Conservation (phyloP, 2,888 invertebrate genomes). For the Poecilobothrus nobilitatus region DNA sequence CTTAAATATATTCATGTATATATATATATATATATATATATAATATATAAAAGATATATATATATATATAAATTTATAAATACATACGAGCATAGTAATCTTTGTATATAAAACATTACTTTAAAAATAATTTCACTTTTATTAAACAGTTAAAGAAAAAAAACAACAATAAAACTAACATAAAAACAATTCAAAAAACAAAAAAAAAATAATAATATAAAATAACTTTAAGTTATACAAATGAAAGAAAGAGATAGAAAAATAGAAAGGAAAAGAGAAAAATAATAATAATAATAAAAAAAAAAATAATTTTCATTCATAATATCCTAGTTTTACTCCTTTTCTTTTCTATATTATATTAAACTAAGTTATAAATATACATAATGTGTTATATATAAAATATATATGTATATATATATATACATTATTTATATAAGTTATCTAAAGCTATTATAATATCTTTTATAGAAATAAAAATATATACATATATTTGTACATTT, state of each 20-base stretch:
- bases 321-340: neutral
- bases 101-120: neutral
- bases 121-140: slow-evolving; percentile 6
- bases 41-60: neutral
- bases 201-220: neutral
- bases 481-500: too few species aligned
- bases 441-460: too few species aligned
- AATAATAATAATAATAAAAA: neutral
- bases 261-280: neutral
- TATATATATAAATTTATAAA: neutral
- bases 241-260: neutral
- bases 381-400: too few species aligned
- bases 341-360: neutral
- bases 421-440: too few species aligned
- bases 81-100: neutral
- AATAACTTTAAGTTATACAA: neutral
- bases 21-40: slow-evolving; percentile 1
- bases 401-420: too few species aligned
- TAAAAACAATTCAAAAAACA: too few species aligned
- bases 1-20: neutral
- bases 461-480: too few species aligned
- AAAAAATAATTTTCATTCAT: neutral
- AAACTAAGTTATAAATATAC: too few species aligned
- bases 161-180: too few species aligned
- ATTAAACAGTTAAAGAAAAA: neutral